Conservation (phyloP, 1,140 invertebrate species). For the Pachyrhynchus sulphureomaculatus region DNA sequence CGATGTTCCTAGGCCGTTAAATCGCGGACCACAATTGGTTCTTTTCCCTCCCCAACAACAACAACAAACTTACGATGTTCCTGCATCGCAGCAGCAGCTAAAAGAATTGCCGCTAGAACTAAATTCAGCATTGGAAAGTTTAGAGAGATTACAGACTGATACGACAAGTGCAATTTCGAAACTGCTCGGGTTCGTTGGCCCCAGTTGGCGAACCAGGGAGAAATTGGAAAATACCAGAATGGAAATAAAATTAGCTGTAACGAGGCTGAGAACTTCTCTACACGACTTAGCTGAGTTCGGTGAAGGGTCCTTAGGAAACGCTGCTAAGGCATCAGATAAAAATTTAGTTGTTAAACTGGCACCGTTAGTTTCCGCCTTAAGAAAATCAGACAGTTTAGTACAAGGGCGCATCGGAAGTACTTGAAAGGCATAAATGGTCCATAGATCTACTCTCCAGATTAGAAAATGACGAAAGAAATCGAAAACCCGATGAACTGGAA, state of each 20-base stretch:
- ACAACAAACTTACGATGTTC: slow-evolving; percentile 62
- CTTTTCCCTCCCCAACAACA: slow-evolving; percentile 28
- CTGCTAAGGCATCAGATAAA: slow-evolving; percentile 80
- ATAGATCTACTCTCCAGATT: slow-evolving; percentile 65
- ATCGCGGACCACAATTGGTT: slow-evolving; percentile 48
- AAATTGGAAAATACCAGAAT: slow-evolving; percentile 62
- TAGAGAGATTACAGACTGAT: slow-evolving; percentile 76
- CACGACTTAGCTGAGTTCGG: slow-evolving; percentile 86
- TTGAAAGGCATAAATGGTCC: slow-evolving; percentile 81
- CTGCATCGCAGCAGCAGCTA: slow-evolving; percentile 54
- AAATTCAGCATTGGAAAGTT: slow-evolving; percentile 79
- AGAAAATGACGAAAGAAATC: slow-evolving; percentile 58
- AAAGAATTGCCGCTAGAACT: slow-evolving; percentile 80
- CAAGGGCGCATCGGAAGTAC: slow-evolving; percentile 68
- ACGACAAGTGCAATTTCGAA: slow-evolving; percentile 62
- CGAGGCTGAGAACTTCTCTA: slow-evolving; percentile 71
- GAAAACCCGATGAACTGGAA: slow-evolving; percentile 75
- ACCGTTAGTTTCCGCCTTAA: slow-evolving; percentile 75
- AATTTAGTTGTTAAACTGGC: slow-evolving; percentile 72
- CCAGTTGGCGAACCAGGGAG: slow-evolving; percentile 75
- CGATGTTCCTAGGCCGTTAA: slow-evolving; percentile 60
- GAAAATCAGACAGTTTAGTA: slow-evolving; percentile 79
- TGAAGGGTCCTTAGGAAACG: slow-evolving; percentile 85
- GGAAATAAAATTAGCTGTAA: slow-evolving; percentile 78
- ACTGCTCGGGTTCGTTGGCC: slow-evolving; percentile 76